phyloP scores from a whole-genome alignment of 2,797 vertebrate species.

The Acanthurus lineatus region DNA sequence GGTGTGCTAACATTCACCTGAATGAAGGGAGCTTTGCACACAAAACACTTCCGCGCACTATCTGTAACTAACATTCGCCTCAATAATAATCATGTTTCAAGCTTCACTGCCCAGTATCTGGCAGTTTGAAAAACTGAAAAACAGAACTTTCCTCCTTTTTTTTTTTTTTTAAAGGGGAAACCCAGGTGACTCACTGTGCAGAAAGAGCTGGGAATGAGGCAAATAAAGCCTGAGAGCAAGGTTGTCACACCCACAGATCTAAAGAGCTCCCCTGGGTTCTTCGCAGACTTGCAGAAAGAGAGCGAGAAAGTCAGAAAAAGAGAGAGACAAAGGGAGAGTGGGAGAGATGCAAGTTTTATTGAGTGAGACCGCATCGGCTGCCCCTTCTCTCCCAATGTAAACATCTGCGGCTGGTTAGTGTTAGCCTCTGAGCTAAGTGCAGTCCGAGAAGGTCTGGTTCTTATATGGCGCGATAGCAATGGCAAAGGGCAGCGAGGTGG shows the following conservation, averaged over 20 bases:
- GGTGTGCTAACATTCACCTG: constrained; percentile 78
- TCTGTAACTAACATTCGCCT: constrained; percentile 53
- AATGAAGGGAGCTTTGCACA: constrained; percentile 67
- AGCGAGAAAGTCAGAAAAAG: constrained; percentile 67
- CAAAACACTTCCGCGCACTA: constrained; percentile 42
- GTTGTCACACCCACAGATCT: constrained; percentile 82
- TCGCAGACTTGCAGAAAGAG: constrained; percentile 69
- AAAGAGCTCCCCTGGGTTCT: constrained; percentile 78
- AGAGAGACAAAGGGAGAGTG: constrained; percentile 74
- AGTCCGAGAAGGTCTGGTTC: constrained; percentile 88
- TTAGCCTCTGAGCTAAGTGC: constrained; percentile 89
- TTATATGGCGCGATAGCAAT: constrained; percentile 84
- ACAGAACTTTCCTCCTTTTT: constrained; percentile 33
- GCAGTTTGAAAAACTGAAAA: constrained; percentile 56
- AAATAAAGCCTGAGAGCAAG: constrained; percentile 72
- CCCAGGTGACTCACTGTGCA: constrained; percentile 80
- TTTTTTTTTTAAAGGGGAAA: constrained; percentile 67
- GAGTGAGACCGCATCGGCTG: constrained; percentile 85
- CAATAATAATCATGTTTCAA: constrained; percentile 48
- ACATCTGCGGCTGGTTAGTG: constrained; percentile 90
- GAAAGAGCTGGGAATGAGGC: constrained; percentile 71
- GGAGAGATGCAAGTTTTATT: constrained; percentile 86
- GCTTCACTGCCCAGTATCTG: constrained; percentile 53
- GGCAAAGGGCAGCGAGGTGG: constrained; percentile 87
- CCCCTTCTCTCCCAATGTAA: constrained; percentile 83